phyloP scores from a whole-genome alignment of 1,140 invertebrate genomes.

The Bombus difficillimus region DNA sequence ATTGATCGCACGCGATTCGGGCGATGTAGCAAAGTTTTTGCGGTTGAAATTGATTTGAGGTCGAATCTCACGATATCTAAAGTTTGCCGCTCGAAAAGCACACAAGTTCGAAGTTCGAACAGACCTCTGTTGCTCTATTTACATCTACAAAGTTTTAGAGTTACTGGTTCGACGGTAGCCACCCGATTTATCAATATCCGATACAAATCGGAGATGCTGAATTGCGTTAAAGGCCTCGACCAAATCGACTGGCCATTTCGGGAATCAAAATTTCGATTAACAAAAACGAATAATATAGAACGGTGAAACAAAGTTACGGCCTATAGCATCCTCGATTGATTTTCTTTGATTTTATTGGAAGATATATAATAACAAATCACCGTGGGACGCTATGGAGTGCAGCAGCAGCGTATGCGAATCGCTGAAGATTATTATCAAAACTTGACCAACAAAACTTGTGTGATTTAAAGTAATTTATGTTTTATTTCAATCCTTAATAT shows the following conservation, averaged over 20 bases:
- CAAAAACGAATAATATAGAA: too few relatives aligned
- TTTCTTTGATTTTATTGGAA: too few relatives aligned
- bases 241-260: not conserved
- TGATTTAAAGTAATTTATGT: too few relatives aligned
- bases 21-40: not conserved
- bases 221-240: not conserved
- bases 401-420: too few relatives aligned
- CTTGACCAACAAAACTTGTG: too few relatives aligned
- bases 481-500: too few relatives aligned
- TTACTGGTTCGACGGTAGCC: not conserved
- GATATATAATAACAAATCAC: too few relatives aligned
- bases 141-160: not conserved
- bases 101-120: not conserved
- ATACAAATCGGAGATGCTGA: not conserved
- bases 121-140: not conserved
- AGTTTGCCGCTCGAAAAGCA: not conserved
- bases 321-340: too few relatives aligned
- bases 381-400: too few relatives aligned
- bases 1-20: not conserved
- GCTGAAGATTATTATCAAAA: too few relatives aligned
- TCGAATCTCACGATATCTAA: not conserved
- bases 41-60: slow-evolving; percentile 1
- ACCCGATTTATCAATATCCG: not conserved
- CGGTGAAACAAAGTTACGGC: too few relatives aligned
- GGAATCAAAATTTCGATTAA: not conserved